phyloP scores from a whole-genome alignment of 2,113 vertebrate genomes.

The Salvator merianae region DNA sequence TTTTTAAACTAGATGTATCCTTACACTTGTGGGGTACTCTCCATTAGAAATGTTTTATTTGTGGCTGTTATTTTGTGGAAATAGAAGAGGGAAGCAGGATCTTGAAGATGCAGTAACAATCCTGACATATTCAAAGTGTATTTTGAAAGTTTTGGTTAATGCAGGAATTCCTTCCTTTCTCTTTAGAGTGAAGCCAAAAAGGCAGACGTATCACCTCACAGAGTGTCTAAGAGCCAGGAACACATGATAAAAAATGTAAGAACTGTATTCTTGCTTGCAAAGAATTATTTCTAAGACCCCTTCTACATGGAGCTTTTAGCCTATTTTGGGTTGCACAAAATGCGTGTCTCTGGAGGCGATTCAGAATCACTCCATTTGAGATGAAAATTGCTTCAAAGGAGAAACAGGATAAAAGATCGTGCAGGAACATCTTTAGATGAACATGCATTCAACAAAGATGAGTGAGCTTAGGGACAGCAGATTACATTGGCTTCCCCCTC shows the following conservation, averaged over 20 bases:
- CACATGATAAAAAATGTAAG: constrained; percentile 34
- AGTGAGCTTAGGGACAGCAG: too few species aligned
- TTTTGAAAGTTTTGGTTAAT: constrained; percentile 21
- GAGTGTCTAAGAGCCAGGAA: constrained; percentile 19
- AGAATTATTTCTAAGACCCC: not conserved
- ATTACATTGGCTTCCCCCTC: too few species aligned
- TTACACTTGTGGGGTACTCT: not conserved
- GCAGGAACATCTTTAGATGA: too few species aligned
- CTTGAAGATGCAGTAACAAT: constrained; percentile 8
- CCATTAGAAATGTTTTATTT: constrained; percentile 20
- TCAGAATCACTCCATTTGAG: too few species aligned
- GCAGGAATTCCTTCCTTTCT: constrained; percentile 39
- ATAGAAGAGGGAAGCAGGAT: constrained; percentile 11
- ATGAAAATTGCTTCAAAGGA: too few species aligned
- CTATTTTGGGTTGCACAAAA: too few species aligned
- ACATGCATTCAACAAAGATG: too few species aligned
- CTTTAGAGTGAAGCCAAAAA: constrained; percentile 23
- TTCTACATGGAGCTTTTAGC: too few species aligned
- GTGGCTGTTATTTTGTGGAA: constrained; percentile 31
- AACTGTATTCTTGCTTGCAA: not conserved
- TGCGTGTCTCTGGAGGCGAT: too few species aligned
- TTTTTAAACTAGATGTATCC: not conserved
- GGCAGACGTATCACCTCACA: constrained; percentile 17
- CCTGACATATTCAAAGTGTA: constrained; percentile 1
- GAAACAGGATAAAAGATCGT: too few species aligned